Base-by-base conservation (phyloP, 30 jellyfish, hydroid and myxozoan species). In the Aurelia sp. region DNA sequence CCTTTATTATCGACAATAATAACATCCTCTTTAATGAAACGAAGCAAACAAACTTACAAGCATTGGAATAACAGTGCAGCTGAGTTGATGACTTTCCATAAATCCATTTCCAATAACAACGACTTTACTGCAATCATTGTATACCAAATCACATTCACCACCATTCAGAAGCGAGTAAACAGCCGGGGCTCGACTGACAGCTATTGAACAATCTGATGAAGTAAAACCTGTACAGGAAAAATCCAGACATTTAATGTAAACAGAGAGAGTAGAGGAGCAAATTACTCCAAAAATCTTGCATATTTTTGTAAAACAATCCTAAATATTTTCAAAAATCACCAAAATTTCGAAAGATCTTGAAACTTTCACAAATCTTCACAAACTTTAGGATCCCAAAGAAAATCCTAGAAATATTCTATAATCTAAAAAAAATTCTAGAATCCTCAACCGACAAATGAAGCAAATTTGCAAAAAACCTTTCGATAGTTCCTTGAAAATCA, bases 41-140 rank as follows among this genome's bases (percentile, higher is more conserved):
- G 59, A 67, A 19, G 53, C 22, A 69, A 55, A 13, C 2, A 3
- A 55, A 53, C 91, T 77, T 41, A 88, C 96, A 59, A 88, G 65
- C 87, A 79, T 74, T 4, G 96, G 91, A n/a, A 78, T 79, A 60
- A 88, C 63, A 59, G 72, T 79, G 51, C 96, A 88, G 7, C 83
- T 88, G 70, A 88, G 96, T 61, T 88, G 90, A 61, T 77, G 89
- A 27, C 87, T 59, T 24, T 88, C 96, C 96, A 88, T 88, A 48
- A 88, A 88, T 44, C 96, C 91, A 52, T 88, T 74, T 30, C 96
- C 96, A 77, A 80, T 65, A 16, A 88, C 81, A 30, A 75, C 86
- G 41, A 72, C 86, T 51, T 88, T 88, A 61, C 67, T 78, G 67
- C 96, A 88, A 20, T 72, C 90, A 72, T 78, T 62, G 87, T 88